Evolutionary conservation across 2,888 invertebrate genomes (phyloP).

Genomic region (Balanococcus diminutus): DNA sequence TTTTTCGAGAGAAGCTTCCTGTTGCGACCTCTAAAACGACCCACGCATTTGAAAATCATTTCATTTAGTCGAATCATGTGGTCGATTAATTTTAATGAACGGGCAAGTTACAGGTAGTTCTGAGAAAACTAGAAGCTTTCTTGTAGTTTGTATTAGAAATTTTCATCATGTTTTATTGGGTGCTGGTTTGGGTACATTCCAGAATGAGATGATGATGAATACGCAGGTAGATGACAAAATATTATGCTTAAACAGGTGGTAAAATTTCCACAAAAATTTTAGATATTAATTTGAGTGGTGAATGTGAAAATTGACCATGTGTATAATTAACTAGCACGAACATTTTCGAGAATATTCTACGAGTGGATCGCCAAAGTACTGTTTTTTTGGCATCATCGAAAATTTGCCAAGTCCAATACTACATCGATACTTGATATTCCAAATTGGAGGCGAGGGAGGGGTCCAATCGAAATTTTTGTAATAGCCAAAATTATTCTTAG

Average conservation of each 20-base stretch:
- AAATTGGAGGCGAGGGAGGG: no score
- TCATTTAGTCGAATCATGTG: background rate
- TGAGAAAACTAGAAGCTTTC: background rate
- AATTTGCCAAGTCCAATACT: no score
- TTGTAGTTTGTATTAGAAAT: background rate
- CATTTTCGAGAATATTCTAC: no score
- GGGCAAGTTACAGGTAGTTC: background rate
- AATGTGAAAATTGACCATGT: no score
- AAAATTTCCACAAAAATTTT: no score
- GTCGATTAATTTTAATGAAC: background rate
- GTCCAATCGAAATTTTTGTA: no score
- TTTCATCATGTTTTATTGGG: background rate
- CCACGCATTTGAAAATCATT: background rate
- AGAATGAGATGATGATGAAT: background rate
- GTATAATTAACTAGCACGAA: no score
- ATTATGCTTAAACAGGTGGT: background rate
- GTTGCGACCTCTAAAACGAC: background rate
- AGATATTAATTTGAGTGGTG: background rate
- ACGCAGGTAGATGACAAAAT: background rate
- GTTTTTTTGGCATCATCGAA: no score
- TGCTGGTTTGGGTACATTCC: conserved; percentile 13
- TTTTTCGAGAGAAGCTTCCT: background rate
- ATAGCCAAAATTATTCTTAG: no score
- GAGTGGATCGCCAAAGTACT: no score
- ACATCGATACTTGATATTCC: no score